Percentiles rank a stretch among this genome's conserved stretches.
Conservation (phyloP, 1,140 invertebrate species). For the Monochamus saltuarius region DNA sequence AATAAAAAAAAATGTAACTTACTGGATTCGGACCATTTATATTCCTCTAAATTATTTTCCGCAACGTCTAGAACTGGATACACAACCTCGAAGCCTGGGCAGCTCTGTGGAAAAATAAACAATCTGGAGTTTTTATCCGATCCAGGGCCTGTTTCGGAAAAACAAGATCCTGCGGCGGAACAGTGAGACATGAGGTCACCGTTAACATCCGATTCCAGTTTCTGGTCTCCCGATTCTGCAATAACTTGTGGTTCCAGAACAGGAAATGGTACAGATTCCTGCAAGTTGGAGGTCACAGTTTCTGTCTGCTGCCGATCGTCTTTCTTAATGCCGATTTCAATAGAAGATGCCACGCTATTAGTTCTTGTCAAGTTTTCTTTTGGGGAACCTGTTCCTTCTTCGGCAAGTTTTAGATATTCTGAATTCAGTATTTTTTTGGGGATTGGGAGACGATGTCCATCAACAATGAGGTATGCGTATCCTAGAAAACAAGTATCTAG, state of each 20-base stretch:
- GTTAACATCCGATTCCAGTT: not conserved
- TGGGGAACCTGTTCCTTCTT: constrained; percentile 12
- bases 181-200: constrained; percentile 31
- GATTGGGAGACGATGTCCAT: constrained; percentile 35
- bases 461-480: constrained; percentile 38
- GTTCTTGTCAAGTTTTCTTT: not conserved
- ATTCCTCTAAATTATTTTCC: not conserved
- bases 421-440: constrained; percentile 39
- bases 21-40: constrained; percentile 1
- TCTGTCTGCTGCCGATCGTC: not conserved
- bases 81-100: constrained; percentile 46
- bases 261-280: constrained; percentile 1
- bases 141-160: constrained; percentile 23
- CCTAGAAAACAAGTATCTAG: constrained; percentile 19
- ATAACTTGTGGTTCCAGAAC: not conserved
- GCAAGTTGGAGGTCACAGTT: too few species aligned
- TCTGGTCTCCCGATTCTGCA: not conserved
- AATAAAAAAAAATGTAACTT: not conserved
- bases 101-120: constrained; percentile 45
- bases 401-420: constrained; percentile 27
- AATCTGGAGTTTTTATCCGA: constrained; percentile 28
- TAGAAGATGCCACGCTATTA: not conserved
- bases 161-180: constrained; percentile 32
- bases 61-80: constrained; percentile 12
- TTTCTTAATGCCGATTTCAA: not conserved